These are phyloP conservation scores for Callosobruchus maculatus DNA, from an alignment of 2,888 invertebrate species.

Conservation along the genomic window DNA sequence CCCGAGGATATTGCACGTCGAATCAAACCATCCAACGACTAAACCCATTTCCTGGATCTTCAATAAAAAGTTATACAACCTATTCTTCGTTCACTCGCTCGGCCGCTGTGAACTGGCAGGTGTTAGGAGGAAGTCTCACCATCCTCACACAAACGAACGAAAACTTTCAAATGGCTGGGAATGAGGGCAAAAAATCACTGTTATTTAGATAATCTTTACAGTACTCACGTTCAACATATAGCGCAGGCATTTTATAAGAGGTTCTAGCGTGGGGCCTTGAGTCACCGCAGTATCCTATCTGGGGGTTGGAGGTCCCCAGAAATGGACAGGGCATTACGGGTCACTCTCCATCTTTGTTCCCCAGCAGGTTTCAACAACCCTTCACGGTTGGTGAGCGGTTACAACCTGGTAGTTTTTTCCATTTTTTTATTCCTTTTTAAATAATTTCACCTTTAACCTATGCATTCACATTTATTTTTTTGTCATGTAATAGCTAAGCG, in stretches of 20 bases:
- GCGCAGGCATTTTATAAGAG: background rate
- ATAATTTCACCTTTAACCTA: no score
- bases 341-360: no score
- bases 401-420: no score
- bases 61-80: background rate
- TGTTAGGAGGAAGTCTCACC: background rate
- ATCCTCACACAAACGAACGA: background rate
- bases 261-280: no score
- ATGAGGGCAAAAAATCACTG: background rate
- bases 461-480: no score
- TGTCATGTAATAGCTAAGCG: no score
- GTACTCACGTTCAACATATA: background rate
- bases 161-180: background rate
- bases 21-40: background rate
- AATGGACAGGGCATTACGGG: no score
- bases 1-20: background rate
- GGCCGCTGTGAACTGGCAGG: background rate
- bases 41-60: background rate
- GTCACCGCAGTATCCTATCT: no score
- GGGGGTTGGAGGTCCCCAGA: no score
- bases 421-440: no score
- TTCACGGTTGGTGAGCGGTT: no score
- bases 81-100: background rate
- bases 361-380: no score
- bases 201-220: background rate